Evolutionary conservation across 2,113 vertebrate genomes (phyloP), one percentile per base, ranked within the genome.

Genomic region (Megalops atlanticus): DNA sequence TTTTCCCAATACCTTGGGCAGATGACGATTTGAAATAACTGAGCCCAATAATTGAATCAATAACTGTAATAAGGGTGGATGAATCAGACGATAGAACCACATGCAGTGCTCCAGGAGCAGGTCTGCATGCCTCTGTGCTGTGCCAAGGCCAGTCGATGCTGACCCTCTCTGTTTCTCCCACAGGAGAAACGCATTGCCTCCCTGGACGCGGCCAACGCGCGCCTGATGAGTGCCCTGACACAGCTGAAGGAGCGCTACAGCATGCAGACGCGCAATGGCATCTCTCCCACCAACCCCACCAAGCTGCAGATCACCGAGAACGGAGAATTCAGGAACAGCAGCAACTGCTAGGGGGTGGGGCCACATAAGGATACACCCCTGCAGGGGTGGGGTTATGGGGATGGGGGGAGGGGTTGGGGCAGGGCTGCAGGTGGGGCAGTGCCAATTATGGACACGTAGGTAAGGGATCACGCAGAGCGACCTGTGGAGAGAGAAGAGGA

Each of bases 241-340:
- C 98, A 99, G 94, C 96, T 99, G 87, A 99, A 99, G 96, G 98
- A 99, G 94, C 97, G 98, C 93, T 99, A 99, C 96, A 99, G 96
- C 96, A 96, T 98, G 94, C 98, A 98, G 92, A 97, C 95, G 72
- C 97, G 97, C 92, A 99, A 99, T 88, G 98, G 98, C 92, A 96
- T 99, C 94, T 99, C 98, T 83, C 98, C 98, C 90, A 98, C 98
- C 94, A 99, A 98, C 94, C 96, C 98, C 93, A 97, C 96, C 95
- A 99, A 99, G 91, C 97, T 99, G 90, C 98, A 99, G 95, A 99
- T 99, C 86, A 99, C 98, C 0, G 98, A 99, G 89, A 99, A 99
- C 89, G 98, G 98, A 87, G 98, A 99, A 93, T 99, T 99, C 92
- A 91, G 97, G 87, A 99, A 99, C 96, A 98, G 97, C 96, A 98